phyloP scores from a whole-genome alignment of 2,113 vertebrate species.

The Grus americana region DNA sequence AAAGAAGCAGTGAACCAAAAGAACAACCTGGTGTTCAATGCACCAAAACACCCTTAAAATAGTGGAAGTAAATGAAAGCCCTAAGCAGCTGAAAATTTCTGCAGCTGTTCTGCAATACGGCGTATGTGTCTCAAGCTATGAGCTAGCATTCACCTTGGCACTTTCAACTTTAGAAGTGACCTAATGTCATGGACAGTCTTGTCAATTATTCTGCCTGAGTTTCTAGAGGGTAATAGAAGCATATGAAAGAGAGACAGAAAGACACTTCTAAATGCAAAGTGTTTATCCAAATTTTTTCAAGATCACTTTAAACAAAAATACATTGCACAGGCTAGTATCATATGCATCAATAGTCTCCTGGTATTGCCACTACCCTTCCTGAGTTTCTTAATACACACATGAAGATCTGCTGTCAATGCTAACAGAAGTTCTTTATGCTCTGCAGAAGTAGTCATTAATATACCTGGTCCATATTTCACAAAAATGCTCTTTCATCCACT shows the following conservation, averaged over 20 bases:
- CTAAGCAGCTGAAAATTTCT: neutral
- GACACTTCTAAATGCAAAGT: neutral
- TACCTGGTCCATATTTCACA: neutral
- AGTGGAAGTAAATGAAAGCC: neutral
- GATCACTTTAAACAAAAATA: neutral
- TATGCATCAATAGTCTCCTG: neutral
- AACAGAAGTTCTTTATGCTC: neutral
- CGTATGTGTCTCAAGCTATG: fast-evolving
- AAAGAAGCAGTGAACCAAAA: conserved; percentile 27
- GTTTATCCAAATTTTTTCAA: neutral
- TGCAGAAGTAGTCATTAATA: neutral
- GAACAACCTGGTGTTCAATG: neutral
- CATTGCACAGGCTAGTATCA: neutral
- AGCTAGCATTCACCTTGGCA: neutral
- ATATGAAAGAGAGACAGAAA: neutral
- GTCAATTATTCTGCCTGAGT: neutral
- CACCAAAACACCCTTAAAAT: conserved; percentile 3
- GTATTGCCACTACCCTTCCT: neutral
- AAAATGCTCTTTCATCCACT: neutral
- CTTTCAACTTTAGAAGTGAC: neutral
- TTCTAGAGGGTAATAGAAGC: neutral
- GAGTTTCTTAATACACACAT: neutral
- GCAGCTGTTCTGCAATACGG: neutral
- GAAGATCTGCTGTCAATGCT: neutral
- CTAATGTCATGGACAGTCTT: fast-evolving